A percentile compares a stretch with the other conserved stretches of the same genome.
Evolutionary conservation across 2,888 invertebrate genomes (phyloP).

Genomic region (Dione vanillae): DNA sequence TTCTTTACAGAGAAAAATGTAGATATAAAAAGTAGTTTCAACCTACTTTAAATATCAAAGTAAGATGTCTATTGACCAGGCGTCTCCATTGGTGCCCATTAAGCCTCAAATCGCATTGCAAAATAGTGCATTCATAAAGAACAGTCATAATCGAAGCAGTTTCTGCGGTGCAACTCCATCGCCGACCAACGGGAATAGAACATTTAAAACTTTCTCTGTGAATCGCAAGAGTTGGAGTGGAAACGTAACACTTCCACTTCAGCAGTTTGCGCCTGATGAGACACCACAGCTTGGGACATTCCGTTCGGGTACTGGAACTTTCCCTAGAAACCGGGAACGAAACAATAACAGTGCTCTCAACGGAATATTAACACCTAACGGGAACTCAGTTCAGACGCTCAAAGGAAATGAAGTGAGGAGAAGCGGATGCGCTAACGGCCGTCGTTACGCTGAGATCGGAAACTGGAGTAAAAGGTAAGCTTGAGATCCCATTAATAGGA

Average conservation of each 20-base stretch:
- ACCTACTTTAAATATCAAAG: conserved; percentile 63
- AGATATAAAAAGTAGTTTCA: conserved; percentile 71
- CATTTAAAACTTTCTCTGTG: conserved; percentile 79
- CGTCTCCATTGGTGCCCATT: conserved; percentile 81
- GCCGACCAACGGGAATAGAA: conserved; percentile 73
- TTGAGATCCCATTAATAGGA: conserved; percentile 43
- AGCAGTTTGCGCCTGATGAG: conserved; percentile 75
- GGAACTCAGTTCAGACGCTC: conserved; percentile 77
- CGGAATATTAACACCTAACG: conserved; percentile 83
- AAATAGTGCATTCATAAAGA: conserved; percentile 81
- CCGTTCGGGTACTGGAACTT: conserved; percentile 80
- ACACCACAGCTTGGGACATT: conserved; percentile 78
- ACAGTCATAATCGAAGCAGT: conserved; percentile 82
- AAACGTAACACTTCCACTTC: conserved; percentile 80
- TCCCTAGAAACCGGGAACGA: conserved; percentile 79
- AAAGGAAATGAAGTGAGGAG: conserved; percentile 83
- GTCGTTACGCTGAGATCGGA: conserved; percentile 85
- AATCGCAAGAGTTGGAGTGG: conserved; percentile 84
- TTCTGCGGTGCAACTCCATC: conserved; percentile 81
- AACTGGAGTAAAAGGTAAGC: conserved; percentile 84
- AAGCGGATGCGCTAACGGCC: conserved; percentile 80
- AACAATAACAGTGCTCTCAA: conserved; percentile 76
- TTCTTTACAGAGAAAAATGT: conserved; percentile 81
- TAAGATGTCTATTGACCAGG: conserved; percentile 83
- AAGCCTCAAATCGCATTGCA: conserved; percentile 78